Evolutionary conservation across 1,140 invertebrate genomes (phyloP).

Genomic region (roundworm (Caenorhabditis elegans)): WBcel235 BX284605.5:14011501-14012000

Average conservation of each 20-base stretch:
- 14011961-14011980: neutral
- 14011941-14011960: slow-evolving; percentile 22
- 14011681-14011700: neutral
- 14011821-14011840: slow-evolving; percentile 10
- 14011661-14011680: neutral
- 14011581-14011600: slow-evolving; percentile 27
- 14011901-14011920: slow-evolving; percentile 1
- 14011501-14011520: slow-evolving; percentile 41
- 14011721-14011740: slow-evolving; percentile 7
- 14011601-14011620: slow-evolving; percentile 4
- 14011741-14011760: neutral
- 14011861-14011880: slow-evolving; percentile 4
- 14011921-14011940: neutral
- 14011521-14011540: slow-evolving; percentile 56
- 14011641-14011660: neutral
- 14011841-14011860: neutral
- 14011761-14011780: no score
- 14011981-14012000: slow-evolving; percentile 26
- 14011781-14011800: no score
- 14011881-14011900: slow-evolving; percentile 12
- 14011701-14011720: neutral
- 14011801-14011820: slow-evolving; percentile 12
- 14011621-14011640: neutral
- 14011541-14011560: neutral
- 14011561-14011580: slow-evolving; percentile 46